Conservation (phyloP, 2,797 vertebrate species). For the Cetoscarus ocellatus region DNA sequence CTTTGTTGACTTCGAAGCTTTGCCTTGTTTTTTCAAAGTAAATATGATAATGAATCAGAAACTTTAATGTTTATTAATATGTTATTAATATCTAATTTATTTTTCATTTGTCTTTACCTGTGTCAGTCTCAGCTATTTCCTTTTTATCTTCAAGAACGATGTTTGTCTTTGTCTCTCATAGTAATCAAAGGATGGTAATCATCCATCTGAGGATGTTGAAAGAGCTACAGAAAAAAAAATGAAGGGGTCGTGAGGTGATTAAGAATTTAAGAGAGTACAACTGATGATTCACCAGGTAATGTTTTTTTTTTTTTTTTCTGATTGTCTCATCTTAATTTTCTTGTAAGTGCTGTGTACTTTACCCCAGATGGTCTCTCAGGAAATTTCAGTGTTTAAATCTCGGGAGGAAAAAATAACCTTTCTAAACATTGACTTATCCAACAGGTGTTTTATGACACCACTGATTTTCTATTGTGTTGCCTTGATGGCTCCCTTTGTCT, state of each 20-base stretch:
- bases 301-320: not conserved
- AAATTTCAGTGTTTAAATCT: not conserved
- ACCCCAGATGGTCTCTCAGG: not conserved
- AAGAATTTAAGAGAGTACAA: not conserved
- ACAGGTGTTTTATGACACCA: slow-evolving; percentile 49
- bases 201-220: not conserved
- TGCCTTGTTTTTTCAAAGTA: not conserved
- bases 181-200: too few relatives aligned
- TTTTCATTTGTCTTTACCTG: not conserved
- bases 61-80: not conserved
- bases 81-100: not conserved
- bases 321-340: not conserved
- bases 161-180: not conserved
- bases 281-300: not conserved
- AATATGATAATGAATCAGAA: not conserved
- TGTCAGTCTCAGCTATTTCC: not conserved
- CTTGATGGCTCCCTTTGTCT: slow-evolving; percentile 64
- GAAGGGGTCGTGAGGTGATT: not conserved
- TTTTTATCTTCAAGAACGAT: not conserved
- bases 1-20: not conserved
- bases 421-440: slow-evolving; percentile 39
- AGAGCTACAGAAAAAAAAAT: not conserved
- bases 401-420: slow-evolving; percentile 1
- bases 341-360: not conserved
- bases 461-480: slow-evolving; percentile 56